Evolutionary conservation across 2,888 invertebrate species (phyloP), one percentile per base, ranked within the genome.

Genomic region (Ichneumoninae sp.): DNA sequence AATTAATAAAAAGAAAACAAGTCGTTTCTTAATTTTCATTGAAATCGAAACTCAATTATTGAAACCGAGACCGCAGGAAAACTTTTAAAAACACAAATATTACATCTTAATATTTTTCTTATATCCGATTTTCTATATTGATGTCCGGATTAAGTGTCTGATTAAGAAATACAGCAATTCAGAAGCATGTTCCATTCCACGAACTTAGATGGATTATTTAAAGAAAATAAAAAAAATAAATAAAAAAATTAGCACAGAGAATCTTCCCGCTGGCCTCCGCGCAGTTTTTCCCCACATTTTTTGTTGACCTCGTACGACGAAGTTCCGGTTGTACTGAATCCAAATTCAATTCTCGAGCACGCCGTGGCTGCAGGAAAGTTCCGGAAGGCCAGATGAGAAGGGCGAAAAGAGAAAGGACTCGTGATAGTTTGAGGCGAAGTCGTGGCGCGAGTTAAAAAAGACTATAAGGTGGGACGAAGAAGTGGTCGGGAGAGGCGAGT

Each of bases 351-450:
- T 44, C 44, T 77, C 65, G 33, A 50, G 81, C 63, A 60, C 65
- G 70, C 65, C 36, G 66, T 60, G 75, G 44, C 13, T 0, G 44
- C 4, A 54, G 40, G 36, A 50, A 52, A 65, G 63, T 71, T 19
- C 22, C 74, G 75, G 44, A 81, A 66, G 66, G 50, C 78, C 44
- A 70, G 52, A 81, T 81, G 77, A 73, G 65, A 68, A 80, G 73
- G 66, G 57, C 65, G 54, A 26, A 69, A 47, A 69, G 65, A 54
- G 63, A 78, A 78, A 66, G 71, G 66, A 70, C 54, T 60, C 22
- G 19, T 47, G 52, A 57, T 16, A 69, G 50, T 74, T 54, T 54
- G 16, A 47, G 63, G 52, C 69, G 54, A 26, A 26, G 60, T 68
- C 57, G 66, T 36, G 26, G 22, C 19, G 66, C 60, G 47, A 16